phyloP scores from a whole-genome alignment of 2,113 vertebrate genomes.

The Bothrops jararaca region DNA sequence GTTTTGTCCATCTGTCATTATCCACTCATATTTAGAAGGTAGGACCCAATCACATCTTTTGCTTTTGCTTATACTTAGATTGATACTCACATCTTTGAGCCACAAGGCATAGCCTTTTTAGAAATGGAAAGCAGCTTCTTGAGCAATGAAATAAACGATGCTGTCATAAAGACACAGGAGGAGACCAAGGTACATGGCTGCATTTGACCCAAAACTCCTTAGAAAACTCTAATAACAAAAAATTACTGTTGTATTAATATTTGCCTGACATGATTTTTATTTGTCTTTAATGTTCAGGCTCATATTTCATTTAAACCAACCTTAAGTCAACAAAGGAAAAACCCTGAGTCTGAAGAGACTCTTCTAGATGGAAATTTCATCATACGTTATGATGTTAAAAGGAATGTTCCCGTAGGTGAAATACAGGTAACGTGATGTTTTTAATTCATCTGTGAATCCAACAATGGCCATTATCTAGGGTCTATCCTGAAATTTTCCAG shows the following conservation, averaged over 20 bases:
- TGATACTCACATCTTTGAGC: constrained; percentile 81
- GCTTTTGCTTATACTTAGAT: constrained; percentile 63
- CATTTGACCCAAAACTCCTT: neutral
- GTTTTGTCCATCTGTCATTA: accelerated
- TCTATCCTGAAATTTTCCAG: neutral
- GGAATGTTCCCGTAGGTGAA: constrained; percentile 66
- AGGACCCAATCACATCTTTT: neutral
- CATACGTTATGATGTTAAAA: constrained; percentile 83
- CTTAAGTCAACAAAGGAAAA: constrained; percentile 75
- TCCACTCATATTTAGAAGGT: accelerated
- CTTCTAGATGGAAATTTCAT: constrained; percentile 81
- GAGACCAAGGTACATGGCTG: constrained; percentile 66
- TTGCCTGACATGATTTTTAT: neutral
- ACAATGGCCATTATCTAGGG: neutral
- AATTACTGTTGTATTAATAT: neutral
- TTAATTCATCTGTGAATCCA: neutral
- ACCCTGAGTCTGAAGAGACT: constrained; percentile 60
- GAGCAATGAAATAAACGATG: constrained; percentile 66
- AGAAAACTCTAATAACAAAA: neutral
- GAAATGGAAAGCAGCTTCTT: constrained; percentile 79
- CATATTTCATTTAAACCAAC: constrained; percentile 84
- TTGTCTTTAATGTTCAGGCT: constrained; percentile 66
- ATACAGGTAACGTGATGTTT: constrained; percentile 67
- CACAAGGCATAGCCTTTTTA: constrained; percentile 76
- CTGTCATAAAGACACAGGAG: constrained; percentile 53